These are phyloP conservation scores for Physocephala rufipes DNA, from an alignment of 2,888 invertebrate genomes.

Conservation along the genomic window DNA sequence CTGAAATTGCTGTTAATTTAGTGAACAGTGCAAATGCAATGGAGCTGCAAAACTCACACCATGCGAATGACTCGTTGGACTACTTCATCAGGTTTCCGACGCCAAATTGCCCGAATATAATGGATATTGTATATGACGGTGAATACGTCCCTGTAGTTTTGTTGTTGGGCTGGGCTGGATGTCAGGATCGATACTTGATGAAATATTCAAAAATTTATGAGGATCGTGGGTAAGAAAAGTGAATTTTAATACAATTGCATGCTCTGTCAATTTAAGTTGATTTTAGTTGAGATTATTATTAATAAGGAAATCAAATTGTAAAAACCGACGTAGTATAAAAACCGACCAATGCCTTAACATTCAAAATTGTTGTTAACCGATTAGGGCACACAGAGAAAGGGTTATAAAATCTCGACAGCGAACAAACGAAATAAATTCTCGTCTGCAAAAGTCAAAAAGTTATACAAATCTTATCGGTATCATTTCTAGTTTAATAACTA, in stretches of 20 bases:
- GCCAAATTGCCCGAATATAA: constrained; percentile 66
- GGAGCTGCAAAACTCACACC: constrained; percentile 38
- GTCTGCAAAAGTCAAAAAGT: too few relatives aligned
- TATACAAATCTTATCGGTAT: too few relatives aligned
- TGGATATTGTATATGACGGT: constrained; percentile 68
- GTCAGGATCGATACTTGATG: constrained; percentile 78
- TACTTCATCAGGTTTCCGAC: constrained; percentile 73
- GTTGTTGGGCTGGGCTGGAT: constrained; percentile 83
- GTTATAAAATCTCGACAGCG: not conserved
- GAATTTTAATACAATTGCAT: not conserved
- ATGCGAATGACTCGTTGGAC: constrained; percentile 68
- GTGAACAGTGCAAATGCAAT: not conserved
- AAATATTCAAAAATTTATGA: constrained; percentile 84
- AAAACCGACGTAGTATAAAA: too few relatives aligned
- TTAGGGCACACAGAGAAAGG: too few relatives aligned
- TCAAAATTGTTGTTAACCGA: not conserved
- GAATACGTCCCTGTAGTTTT: constrained; percentile 75
- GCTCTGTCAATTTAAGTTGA: too few relatives aligned
- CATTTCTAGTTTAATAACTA: constrained; percentile 78
- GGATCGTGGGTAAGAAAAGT: constrained; percentile 73
- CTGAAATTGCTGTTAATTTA: not conserved
- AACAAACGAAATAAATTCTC: not conserved
- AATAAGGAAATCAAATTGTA: too few relatives aligned
- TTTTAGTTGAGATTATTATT: too few relatives aligned
- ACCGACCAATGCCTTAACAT: too few relatives aligned